These are phyloP conservation scores for Melolontha melolontha DNA, from an alignment of 2,888 invertebrate genomes.

Conservation along the genomic window DNA sequence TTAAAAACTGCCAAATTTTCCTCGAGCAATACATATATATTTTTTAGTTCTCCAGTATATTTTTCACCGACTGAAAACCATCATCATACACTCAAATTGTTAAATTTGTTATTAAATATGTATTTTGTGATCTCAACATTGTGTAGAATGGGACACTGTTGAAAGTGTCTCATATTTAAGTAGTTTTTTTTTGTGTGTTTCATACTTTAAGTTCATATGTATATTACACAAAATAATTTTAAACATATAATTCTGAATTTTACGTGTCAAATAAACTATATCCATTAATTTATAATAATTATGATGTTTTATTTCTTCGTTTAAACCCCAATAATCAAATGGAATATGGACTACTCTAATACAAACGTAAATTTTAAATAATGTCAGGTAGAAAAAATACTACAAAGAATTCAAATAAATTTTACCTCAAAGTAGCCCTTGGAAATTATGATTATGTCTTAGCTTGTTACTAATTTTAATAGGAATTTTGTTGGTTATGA, in stretches of 20 bases:
- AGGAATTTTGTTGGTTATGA: no score
- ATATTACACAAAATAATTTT: slow-evolving; percentile 63
- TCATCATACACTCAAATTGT: slow-evolving; percentile 54
- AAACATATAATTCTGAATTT: slow-evolving; percentile 66
- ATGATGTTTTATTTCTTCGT: slow-evolving; percentile 18
- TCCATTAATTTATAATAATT: slow-evolving; percentile 63
- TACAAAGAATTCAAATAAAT: no score
- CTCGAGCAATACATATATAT: slow-evolving; percentile 33
- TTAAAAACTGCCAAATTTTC: slow-evolving; percentile 37
- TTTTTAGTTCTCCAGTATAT: slow-evolving; percentile 33
- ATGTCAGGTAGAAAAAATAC: no score
- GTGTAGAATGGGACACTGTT: slow-evolving; percentile 62
- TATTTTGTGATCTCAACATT: slow-evolving; percentile 67
- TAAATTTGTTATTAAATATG: slow-evolving; percentile 65
- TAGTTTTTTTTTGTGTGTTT: slow-evolving; percentile 60
- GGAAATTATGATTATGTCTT: no score
- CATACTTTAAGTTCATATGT: slow-evolving; percentile 61
- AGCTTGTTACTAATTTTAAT: no score
- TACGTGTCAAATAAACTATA: slow-evolving; percentile 66
- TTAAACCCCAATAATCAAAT: not conserved
- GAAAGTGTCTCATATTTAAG: slow-evolving; percentile 57
- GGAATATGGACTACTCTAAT: not conserved
- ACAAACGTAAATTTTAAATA: no score
- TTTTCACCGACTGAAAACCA: slow-evolving; percentile 34
- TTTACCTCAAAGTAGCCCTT: no score